Percentiles rank a stretch among this genome's conserved stretches.
phyloP scores from a whole-genome alignment of 1,140 invertebrate genomes.

The Teleopsis dalmanni region DNA sequence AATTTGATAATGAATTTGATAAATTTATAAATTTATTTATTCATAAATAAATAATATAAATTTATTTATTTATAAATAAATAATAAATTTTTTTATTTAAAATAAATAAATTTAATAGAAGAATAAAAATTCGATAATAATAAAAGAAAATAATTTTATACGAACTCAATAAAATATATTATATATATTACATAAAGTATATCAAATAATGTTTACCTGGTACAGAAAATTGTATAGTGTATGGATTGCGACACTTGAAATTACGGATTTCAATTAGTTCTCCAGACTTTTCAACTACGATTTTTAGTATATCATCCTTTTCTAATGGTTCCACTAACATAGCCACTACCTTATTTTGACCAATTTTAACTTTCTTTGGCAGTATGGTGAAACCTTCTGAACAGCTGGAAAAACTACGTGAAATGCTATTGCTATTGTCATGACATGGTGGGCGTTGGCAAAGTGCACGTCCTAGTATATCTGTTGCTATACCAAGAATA shows the following conservation, averaged over 20 bases:
- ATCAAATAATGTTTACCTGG: conserved; percentile 52
- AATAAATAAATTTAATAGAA: too few species aligned
- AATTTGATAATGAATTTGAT: too few species aligned
- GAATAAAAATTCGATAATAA: too few species aligned
- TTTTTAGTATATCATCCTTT: conserved; percentile 63
- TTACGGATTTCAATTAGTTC: conserved; percentile 65
- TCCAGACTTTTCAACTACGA: conserved; percentile 69
- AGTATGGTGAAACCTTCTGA: conserved; percentile 39
- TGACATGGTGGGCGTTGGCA: conserved; percentile 51
- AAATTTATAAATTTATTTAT: too few species aligned
- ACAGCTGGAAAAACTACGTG: conserved; percentile 37
- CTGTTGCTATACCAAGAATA: conserved; percentile 66
- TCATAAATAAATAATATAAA: too few species aligned
- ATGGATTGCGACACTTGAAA: conserved; percentile 71
- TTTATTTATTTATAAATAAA: too few species aligned
- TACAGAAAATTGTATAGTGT: conserved; percentile 70
- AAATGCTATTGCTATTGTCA: conserved; percentile 22
- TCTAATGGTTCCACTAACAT: conserved; percentile 67
- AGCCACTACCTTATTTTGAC: conserved; percentile 73
- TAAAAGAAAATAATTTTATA: too few species aligned
- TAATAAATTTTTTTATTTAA: too few species aligned
- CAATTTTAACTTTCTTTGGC: conserved; percentile 45
- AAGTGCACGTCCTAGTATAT: conserved; percentile 59
- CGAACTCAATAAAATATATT: too few species aligned
- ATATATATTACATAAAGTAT: too few species aligned